Evolutionary conservation across 2,888 invertebrate species (phyloP).

Genomic region (Desoria tigrina): DNA sequence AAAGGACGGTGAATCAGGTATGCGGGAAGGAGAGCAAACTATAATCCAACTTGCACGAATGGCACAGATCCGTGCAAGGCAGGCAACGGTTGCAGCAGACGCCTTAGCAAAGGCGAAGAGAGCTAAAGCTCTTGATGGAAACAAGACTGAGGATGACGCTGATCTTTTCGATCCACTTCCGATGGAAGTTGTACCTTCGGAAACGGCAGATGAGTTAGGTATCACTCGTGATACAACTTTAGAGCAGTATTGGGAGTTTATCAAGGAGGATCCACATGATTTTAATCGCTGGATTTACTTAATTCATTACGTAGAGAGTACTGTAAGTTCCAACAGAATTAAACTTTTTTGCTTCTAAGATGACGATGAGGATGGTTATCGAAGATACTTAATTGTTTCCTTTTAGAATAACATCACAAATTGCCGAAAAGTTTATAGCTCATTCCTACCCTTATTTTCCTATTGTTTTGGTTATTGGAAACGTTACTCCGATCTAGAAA

Average conservation of each 20-base stretch:
- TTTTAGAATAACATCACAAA: conserved; percentile 52
- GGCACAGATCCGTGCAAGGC: conserved; percentile 44
- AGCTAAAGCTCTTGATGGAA: conserved; percentile 11
- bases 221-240: conserved; percentile 44
- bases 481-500: conserved; percentile 54
- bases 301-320: conserved; percentile 54
- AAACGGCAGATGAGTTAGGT: conserved; percentile 34
- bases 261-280: conserved; percentile 54
- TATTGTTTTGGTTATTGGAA: conserved; percentile 56
- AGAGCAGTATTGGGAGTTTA: conserved; percentile 55
- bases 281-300: conserved; percentile 55
- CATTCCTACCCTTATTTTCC: conserved; percentile 55
- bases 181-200: conserved; percentile 51
- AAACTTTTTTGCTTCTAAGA: no score
- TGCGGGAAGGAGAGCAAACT: conserved; percentile 28
- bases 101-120: conserved; percentile 25
- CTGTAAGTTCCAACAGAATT: conserved; percentile 42
- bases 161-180: conserved; percentile 51
- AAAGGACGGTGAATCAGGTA: conserved; percentile 23
- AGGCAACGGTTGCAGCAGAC: conserved; percentile 43
- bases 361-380: not conserved
- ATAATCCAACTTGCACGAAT: conserved; percentile 48
- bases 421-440: conserved; percentile 54
- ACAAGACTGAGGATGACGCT: conserved; percentile 19
- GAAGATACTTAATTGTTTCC: no score